Evolutionary conservation across 2,797 vertebrate genomes (phyloP), one percentile per base, ranked within the genome.

Genomic region (Phoeniculus purpureus): DNA sequence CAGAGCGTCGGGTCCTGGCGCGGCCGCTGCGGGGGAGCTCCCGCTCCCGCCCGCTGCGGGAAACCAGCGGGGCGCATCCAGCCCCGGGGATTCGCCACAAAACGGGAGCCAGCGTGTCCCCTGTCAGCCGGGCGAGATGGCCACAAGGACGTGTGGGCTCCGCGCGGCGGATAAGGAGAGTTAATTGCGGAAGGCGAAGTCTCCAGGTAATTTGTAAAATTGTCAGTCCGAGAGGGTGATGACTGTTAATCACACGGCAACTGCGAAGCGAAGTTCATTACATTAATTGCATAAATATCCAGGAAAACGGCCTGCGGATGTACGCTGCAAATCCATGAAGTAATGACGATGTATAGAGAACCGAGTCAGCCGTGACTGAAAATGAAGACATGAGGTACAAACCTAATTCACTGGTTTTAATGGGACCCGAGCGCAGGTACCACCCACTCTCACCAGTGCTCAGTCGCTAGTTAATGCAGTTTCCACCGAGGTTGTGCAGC

Each of bases 81-180:
- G 56, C 70, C 7, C 12, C 15, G 62, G 32, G 92, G 54, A 11
- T 27, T 26, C 25, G 23, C 17, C 6, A 0, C n/a, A 1, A 47
- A 9, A 2, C 4, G 0, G 9, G 55, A 29, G 18, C 10, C 37
- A 0, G 47, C 23, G 23, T 1, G 2, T 12, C 19, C 43, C 52
- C 21, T 11, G 40, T 12, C 17, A 10, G 26, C 55, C 20, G 54
- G 43, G 65, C 4, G 58, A 55, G 37, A 14, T 72, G 23, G 3
- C 88, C 88, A 2, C 94, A 40, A 56, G 81, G 56, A 45, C 43
- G 50, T 10, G 47, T 27, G 6, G 50, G 67, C 32, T 82, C 64
- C 47, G 4, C 13, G 45, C 52, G 3, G 26, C 6, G 31, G 73
- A 12, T 55, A 58, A 60, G 50, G 32, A 71, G 71, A 71, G 25